These are phyloP conservation scores for Malurus cyaneus DNA, from an alignment of 2,113 vertebrate genomes.

Conservation along the genomic window DNA sequence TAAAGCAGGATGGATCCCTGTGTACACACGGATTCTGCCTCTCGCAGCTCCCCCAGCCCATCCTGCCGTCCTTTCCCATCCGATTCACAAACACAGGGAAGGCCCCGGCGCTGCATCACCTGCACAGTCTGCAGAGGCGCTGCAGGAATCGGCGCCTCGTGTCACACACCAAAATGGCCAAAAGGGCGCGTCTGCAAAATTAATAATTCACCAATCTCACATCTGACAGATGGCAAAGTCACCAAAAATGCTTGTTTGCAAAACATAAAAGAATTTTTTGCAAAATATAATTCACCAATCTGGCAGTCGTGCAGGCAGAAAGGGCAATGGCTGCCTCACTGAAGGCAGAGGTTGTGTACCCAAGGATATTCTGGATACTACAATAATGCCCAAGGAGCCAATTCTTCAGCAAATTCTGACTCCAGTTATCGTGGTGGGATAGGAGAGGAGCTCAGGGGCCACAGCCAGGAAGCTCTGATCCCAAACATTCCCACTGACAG, in stretches of 20 bases:
- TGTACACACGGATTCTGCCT: rapidly evolving
- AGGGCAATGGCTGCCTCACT: rapidly evolving
- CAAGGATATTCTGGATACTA: neutral
- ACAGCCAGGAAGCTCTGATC: neutral
- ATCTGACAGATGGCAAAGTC: neutral
- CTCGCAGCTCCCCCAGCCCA: neutral
- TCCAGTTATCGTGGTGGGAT: neutral
- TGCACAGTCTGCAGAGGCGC: neutral
- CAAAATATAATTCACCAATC: neutral
- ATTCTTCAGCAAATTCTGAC: neutral
- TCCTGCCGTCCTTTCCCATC: rapidly evolving
- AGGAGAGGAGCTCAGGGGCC: neutral
- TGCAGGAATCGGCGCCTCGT: neutral
- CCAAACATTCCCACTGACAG: rapidly evolving
- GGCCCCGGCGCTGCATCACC: rapidly evolving
- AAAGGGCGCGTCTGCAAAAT: neutral
- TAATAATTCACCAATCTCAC: neutral
- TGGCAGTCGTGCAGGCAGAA: neutral
- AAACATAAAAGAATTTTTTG: too few relatives aligned
- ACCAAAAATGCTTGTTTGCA: neutral
- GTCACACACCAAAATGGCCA: rapidly evolving
- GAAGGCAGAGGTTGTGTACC: neutral
- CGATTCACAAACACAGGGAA: neutral
- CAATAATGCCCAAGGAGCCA: rapidly evolving
- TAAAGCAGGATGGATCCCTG: rapidly evolving